Evolutionary conservation across 2,888 invertebrate genomes (phyloP), one percentile per base, ranked within the genome.

Genomic region (Drosophila nr. perissopoda): DNA sequence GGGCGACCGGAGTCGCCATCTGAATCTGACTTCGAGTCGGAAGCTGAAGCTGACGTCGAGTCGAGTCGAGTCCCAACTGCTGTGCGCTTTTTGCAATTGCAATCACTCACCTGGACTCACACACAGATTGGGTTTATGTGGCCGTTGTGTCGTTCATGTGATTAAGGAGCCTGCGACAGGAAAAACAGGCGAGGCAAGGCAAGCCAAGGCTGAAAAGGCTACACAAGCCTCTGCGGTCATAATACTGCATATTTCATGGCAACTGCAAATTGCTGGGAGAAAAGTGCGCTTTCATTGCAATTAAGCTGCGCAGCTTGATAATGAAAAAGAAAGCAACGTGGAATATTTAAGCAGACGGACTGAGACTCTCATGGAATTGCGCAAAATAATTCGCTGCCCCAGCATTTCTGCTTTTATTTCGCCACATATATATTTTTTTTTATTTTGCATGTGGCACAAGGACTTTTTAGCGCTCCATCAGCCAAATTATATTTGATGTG

Each of bases 241-340:
- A 79, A 70, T 67, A 57, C 64, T 80, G 79, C 80, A 75, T 78
- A 72, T 86, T 86, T 82, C 81, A 81, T 73, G 67, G 78, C 71
- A 72, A 72, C 67, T 71, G 86, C 83, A 85, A 85, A 83, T 83
- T 83, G 86, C 83, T 69, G 51, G 59, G 52, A 80, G 88, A 86
- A 85, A 85, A 76, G 88, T 72, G 66, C 72, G 89, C 83, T 84
- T 88, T 88, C 83, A 86, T 88, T 88, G 86, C 83, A 84, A 84
- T 84, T 84, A 84, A 84, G 89, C 88, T 74, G 62, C 66, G 64
- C 61, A 54, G 71, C 80, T 74, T 77, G 88, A 88, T 83, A 83
- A 88, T 88, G 86, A 83, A 83, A 83, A 70, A 79, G 72, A 73
- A 70, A 25, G 13, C 42, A 36, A 46, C 34, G 40, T 21, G 31